Percentiles rank a stretch among this genome's conserved stretches.
Evolutionary conservation across 1,140 invertebrate species (phyloP).

Genomic region (Lasioglossum baleicum): DNA sequence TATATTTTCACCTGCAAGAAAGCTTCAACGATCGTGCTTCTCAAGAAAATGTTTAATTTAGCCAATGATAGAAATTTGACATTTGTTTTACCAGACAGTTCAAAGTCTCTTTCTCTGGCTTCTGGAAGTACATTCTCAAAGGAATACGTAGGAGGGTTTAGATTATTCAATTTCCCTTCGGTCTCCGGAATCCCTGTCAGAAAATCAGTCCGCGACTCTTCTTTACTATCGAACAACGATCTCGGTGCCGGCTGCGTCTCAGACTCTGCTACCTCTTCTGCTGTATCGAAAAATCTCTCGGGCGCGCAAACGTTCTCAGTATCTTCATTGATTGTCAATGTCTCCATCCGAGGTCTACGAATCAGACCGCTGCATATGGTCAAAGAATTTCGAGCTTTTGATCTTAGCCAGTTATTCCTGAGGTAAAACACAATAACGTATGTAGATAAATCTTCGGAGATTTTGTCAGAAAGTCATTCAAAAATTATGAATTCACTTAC

Average conservation of each 20-base stretch:
- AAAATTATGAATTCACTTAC: constrained; percentile 53
- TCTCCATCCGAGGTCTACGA: neutral
- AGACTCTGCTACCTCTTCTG: neutral
- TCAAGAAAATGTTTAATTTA: no score
- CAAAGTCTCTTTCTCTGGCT: neutral
- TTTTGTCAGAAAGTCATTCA: neutral
- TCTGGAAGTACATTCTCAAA: constrained; percentile 4
- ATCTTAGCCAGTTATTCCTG: constrained; percentile 23
- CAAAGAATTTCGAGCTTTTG: neutral
- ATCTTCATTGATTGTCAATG: neutral
- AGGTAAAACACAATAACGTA: neutral
- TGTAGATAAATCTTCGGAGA: neutral
- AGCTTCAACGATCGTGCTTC: no score
- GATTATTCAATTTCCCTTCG: neutral
- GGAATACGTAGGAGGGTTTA: constrained; percentile 1
- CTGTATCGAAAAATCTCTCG: neutral
- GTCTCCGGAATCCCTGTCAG: neutral
- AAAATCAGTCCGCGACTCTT: neutral
- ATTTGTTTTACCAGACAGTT: neutral
- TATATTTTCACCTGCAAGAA: neutral
- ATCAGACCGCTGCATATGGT: neutral
- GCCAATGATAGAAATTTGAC: neutral
- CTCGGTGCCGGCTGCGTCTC: neutral
- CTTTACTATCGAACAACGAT: neutral
- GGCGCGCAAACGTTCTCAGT: neutral